Evolutionary conservation across 2,888 invertebrate species (phyloP).

Genomic region (Metallyticus violacea): DNA sequence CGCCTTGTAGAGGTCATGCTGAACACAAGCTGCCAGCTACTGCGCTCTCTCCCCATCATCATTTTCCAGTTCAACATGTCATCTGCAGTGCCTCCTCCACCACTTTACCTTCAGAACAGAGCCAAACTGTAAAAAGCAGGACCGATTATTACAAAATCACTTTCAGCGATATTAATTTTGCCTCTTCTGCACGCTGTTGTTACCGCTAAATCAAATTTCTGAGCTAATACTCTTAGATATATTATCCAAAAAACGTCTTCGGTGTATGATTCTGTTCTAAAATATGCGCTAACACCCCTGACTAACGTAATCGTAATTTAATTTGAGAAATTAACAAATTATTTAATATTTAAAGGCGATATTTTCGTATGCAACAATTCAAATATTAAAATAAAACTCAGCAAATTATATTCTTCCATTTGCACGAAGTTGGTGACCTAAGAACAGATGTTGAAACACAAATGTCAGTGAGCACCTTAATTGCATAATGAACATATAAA

Average conservation of each 20-base stretch:
- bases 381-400: too few relatives aligned
- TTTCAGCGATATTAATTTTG: neutral
- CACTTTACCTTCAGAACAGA: neutral
- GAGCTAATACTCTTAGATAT: neutral
- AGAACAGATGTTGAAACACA: too few relatives aligned
- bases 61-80: neutral
- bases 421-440: too few relatives aligned
- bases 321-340: too few relatives aligned
- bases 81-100: neutral
- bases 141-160: neutral
- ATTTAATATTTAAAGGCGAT: too few relatives aligned
- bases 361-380: too few relatives aligned
- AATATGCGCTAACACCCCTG: neutral
- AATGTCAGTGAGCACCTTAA: too few relatives aligned
- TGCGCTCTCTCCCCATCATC: too few relatives aligned
- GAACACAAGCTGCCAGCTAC: neutral
- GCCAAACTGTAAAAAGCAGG: neutral
- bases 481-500: too few relatives aligned
- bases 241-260: neutral
- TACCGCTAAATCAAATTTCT: neutral
- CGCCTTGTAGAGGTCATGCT: neutral
- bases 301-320: too few relatives aligned
- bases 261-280: neutral
- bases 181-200: neutral
- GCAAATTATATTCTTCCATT: too few relatives aligned